Evolutionary conservation across 2,113 vertebrate species (phyloP).

Genomic region (Myrmecobius fasciatus): DNA sequence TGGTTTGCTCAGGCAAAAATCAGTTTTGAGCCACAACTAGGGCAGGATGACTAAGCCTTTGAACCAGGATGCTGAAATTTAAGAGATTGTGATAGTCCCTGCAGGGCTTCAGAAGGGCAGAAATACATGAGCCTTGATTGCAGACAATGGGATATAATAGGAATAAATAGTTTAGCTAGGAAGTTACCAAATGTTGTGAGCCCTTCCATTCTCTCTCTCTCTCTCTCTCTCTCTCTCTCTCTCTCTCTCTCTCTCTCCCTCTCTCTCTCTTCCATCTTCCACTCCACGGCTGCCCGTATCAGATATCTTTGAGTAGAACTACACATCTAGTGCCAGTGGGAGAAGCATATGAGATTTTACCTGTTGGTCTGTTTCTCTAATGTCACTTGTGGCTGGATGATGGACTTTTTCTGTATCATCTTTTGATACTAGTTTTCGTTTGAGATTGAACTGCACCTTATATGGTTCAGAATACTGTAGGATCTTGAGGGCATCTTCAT

Average conservation of each 20-base stretch:
- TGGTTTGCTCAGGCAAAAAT: not conserved
- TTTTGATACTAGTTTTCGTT: conserved; percentile 83
- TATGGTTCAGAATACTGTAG: conserved; percentile 95
- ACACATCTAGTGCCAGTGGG: not conserved
- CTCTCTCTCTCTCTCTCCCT: not conserved
- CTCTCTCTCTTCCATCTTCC: not conserved
- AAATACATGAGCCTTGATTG: not conserved
- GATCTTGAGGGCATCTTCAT: conserved; percentile 97
- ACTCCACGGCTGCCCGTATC: not conserved
- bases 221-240: not conserved
- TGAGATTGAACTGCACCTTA: conserved; percentile 93
- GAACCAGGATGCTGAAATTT: not conserved
- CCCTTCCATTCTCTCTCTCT: not conserved
- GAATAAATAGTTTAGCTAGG: not conserved
- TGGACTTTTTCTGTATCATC: conserved; percentile 77
- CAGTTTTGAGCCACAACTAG: not conserved
- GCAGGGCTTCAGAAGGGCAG: not conserved
- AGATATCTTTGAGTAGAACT: not conserved
- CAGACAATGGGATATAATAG: not conserved
- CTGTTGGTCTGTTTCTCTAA: conserved; percentile 78
- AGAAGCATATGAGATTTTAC: conserved; percentile 51
- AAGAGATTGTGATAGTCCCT: not conserved
- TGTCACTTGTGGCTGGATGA: conserved; percentile 50
- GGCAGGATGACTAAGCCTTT: not conserved
- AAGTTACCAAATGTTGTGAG: not conserved